Conservation (phyloP, 1,140 invertebrate genomes). For the Bombus fervidus region DNA sequence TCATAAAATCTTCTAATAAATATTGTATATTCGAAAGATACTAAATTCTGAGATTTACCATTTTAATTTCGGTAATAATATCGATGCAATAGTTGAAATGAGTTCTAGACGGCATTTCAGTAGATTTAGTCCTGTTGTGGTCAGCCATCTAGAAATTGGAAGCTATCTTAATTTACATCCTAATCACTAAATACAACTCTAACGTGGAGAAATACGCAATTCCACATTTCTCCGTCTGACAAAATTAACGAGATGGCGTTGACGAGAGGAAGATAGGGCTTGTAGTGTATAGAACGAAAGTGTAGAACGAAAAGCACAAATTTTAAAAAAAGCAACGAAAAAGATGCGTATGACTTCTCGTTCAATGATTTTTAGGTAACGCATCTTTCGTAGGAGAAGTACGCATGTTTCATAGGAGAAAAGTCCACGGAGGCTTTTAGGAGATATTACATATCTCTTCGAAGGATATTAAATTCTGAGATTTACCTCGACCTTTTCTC, state of each 20-base stretch:
- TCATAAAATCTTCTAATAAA: not conserved
- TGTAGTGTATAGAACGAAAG: not conserved
- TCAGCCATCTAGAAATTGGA: not conserved
- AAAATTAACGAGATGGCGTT: not conserved
- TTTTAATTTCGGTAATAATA: not conserved
- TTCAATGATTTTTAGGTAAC: conserved; percentile 53
- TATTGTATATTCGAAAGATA: not conserved
- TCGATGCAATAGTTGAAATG: too few relatives aligned
- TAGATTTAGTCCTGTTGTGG: not conserved
- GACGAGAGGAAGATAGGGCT: too few relatives aligned
- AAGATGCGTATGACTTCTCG: not conserved
- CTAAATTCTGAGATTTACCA: not conserved
- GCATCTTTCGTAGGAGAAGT: not conserved
- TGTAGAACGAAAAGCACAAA: not conserved
- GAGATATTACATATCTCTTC: conserved; percentile 76
- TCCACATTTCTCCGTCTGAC: accelerated
- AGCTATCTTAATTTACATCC: too few relatives aligned
- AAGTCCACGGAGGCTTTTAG: conserved; percentile 69
- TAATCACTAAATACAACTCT: not conserved
- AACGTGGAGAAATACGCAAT: not conserved
- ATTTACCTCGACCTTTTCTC: conserved; percentile 73
- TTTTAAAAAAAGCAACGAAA: too few relatives aligned
- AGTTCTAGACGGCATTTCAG: not conserved
- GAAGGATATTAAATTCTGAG: conserved; percentile 80
- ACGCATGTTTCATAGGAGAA: too few relatives aligned